A percentile compares a stretch with the other conserved stretches of the same genome.
Evolutionary conservation across 2,797 vertebrate species (phyloP).

Genomic region (Hypotaenidia okinawae): DNA sequence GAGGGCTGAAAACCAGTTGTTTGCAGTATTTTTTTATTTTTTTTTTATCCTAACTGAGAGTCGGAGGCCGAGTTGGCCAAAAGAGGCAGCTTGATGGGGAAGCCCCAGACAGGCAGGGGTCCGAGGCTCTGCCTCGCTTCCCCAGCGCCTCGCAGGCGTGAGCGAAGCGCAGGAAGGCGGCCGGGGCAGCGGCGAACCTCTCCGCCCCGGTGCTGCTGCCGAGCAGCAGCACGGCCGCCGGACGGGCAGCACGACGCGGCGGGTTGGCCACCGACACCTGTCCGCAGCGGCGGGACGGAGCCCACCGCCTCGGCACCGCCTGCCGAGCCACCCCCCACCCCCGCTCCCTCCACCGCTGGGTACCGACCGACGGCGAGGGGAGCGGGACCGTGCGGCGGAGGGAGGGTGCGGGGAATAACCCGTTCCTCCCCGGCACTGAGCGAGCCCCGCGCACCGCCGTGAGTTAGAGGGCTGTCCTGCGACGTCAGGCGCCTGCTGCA

Average conservation of each 20-base stretch:
- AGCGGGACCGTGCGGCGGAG: not conserved
- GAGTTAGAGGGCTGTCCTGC: not conserved
- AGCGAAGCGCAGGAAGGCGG: not conserved
- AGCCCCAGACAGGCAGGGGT: not conserved
- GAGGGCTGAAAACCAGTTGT: constrained; percentile 4
- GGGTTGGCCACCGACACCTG: not conserved
- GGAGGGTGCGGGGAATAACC: not conserved
- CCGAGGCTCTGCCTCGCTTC: not conserved
- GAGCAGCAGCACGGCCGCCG: not conserved
- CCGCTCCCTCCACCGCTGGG: not conserved
- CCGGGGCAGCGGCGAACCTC: not conserved
- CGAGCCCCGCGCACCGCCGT: not conserved
- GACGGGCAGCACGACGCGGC: not conserved
- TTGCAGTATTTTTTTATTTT: not conserved
- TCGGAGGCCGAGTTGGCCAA: not conserved
- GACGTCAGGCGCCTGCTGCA: not conserved
- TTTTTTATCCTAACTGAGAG: not conserved
- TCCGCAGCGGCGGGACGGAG: not conserved
- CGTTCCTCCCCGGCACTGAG: not conserved
- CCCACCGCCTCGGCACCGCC: not conserved
- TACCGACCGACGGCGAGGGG: not conserved
- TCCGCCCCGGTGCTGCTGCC: not conserved
- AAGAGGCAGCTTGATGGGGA: not conserved
- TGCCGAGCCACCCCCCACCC: not conserved
- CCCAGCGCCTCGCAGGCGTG: not conserved